Evolutionary conservation across 2,888 invertebrate genomes (phyloP), one percentile per base, ranked within the genome.

Genomic region (Nemapogon koenigi): DNA sequence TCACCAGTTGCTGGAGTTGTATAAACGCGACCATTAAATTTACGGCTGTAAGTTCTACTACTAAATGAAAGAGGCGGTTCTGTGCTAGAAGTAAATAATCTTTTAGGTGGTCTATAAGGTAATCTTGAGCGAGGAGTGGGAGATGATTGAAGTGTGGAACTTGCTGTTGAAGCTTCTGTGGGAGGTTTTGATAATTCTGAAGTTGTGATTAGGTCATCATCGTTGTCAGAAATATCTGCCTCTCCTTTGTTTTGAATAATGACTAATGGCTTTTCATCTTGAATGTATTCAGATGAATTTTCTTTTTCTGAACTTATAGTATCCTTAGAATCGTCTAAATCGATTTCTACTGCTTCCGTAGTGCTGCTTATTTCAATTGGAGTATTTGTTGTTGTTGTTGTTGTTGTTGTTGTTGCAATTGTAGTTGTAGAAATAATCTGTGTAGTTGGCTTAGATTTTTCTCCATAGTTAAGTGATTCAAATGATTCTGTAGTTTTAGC

Each of bases 11-110:
- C 51, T 25, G 80, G 79, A 37, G 76, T 79, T 11, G 80, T 79
- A 35, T 75, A 80, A 3, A 55, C 70, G 15, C 79, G 78, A 31
- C 66, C 68, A 44, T 73, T 79, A 46, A 61, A 81, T 55, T 78
- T 79, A 13, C 80, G 66, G 42, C 80, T 81, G 38, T 70, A 81
- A n/a, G 59, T 58, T 55, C 64, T 63, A 41, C 62, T 73, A 26
- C 70, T 72, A 8, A 66, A 63, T 26, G 68, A 56, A 8, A 59
- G 41, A 15, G 68, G 49, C 10, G 63, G 46, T 48, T 72, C 71
- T n/a, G 79, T 80, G 13, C 75, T 67, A 14, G 78, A 65, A 7
- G 73, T 67, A 19, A 71, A 68, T 29, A 67, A 41, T 45, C 61
- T 61, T 49, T 73, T 78, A 16, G 60, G 55, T 36, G 79, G 76